Percentiles rank a stretch among this genome's conserved stretches.
These are phyloP conservation scores for Spodoptera picta DNA, from an alignment of 2,888 invertebrate species.

Conservation along the genomic window DNA sequence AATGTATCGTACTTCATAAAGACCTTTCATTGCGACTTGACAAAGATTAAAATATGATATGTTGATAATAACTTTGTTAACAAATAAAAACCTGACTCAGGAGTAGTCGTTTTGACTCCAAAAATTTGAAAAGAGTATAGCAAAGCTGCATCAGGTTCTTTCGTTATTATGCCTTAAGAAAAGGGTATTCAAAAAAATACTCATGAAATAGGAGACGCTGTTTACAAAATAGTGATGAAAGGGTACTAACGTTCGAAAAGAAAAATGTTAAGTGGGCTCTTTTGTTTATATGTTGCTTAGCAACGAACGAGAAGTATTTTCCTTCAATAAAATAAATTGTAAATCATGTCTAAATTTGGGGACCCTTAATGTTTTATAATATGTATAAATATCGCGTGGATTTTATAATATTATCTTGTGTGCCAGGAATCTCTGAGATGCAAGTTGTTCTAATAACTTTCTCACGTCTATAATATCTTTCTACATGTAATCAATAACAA, in stretches of 20 bases:
- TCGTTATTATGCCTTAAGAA: slow-evolving; percentile 10
- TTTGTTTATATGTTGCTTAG: slow-evolving; percentile 56
- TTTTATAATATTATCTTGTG: slow-evolving; percentile 28
- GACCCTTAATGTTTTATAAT: slow-evolving; percentile 61
- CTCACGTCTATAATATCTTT: too few relatives aligned
- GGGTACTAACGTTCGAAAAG: slow-evolving; percentile 29
- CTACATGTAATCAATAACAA: too few relatives aligned
- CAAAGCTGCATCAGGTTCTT: slow-evolving; percentile 5
- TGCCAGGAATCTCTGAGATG: slow-evolving; percentile 14
- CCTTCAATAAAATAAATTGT: slow-evolving; percentile 39
- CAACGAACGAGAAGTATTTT: slow-evolving; percentile 41
- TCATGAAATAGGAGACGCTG: slow-evolving; percentile 2
- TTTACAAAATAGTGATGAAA: slow-evolving; percentile 40
- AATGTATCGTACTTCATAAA: slow-evolving; percentile 25
- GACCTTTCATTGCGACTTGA: slow-evolving; percentile 38
- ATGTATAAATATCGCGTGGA: slow-evolving; percentile 29
- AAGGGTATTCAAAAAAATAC: slow-evolving; percentile 20
- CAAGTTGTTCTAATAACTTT: slow-evolving; percentile 11
- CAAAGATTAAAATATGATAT: slow-evolving; percentile 18
- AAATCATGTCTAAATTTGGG: slow-evolving; percentile 68
- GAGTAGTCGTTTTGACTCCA: slow-evolving; percentile 12
- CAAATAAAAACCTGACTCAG: slow-evolving; percentile 1
- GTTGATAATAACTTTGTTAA: slow-evolving; percentile 2
- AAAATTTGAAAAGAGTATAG: background rate
- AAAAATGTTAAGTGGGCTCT: slow-evolving; percentile 37